These are phyloP conservation scores for Hiodon alosoides DNA, from an alignment of 2,113 vertebrate species.

Conservation along the genomic window DNA sequence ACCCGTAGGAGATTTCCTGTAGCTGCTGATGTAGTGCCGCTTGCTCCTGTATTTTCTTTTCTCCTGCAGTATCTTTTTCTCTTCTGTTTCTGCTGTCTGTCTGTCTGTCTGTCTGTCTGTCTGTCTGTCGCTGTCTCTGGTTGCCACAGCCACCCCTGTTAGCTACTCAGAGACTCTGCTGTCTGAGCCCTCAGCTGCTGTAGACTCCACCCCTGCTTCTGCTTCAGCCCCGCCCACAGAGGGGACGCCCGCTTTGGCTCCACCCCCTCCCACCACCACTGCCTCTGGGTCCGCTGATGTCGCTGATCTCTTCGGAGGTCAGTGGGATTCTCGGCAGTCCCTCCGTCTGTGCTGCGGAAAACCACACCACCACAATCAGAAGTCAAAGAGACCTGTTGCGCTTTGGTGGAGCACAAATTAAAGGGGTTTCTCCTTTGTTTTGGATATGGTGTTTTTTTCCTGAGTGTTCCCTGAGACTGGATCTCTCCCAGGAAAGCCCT, in stretches of 20 bases:
- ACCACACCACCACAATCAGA: too few species aligned
- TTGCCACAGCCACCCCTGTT: conserved; percentile 47
- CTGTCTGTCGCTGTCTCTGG: conserved; percentile 13
- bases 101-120: neutral
- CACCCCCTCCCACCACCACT: conserved; percentile 67
- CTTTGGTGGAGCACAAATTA: too few species aligned
- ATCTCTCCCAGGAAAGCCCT: too few species aligned
- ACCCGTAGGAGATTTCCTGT: neutral
- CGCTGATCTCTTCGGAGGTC: conserved; percentile 96
- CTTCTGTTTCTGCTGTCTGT: neutral
- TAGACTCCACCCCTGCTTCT: conserved; percentile 61
- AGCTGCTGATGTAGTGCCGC: neutral
- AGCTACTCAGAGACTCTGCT: conserved; percentile 57
- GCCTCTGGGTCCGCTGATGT: conserved; percentile 75
- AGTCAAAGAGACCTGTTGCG: too few species aligned
- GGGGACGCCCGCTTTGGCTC: conserved; percentile 59
- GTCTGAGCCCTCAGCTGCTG: conserved; percentile 62
- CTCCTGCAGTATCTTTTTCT: neutral
- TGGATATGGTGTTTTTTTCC: too few species aligned
- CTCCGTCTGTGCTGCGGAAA: too few species aligned
- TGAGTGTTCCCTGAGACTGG: too few species aligned
- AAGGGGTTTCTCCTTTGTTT: too few species aligned
- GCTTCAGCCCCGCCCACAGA: conserved; percentile 66
- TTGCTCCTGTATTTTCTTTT: neutral
- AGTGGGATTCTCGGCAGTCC: conserved; percentile 62